Evolutionary conservation across 2,888 invertebrate species (phyloP).

Genomic region (Xiphydria camelus): DNA sequence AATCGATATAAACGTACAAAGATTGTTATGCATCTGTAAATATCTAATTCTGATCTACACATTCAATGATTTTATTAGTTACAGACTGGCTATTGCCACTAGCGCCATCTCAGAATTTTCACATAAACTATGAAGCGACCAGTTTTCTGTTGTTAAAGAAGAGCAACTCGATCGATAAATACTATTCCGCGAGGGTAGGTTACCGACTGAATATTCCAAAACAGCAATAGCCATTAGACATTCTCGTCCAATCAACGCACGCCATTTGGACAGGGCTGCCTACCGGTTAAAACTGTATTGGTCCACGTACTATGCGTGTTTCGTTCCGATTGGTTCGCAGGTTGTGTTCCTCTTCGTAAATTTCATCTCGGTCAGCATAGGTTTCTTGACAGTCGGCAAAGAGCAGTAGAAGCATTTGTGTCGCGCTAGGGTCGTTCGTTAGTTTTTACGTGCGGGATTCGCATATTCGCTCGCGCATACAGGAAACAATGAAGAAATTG

Average conservation of each 20-base stretch:
- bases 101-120: no score
- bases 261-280: constrained; percentile 41
- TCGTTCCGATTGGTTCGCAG: constrained; percentile 36
- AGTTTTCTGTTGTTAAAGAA: no score
- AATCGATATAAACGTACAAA: no score
- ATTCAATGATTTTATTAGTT: no score
- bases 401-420: background rate
- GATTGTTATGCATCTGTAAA: no score
- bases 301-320: constrained; percentile 46
- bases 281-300: constrained; percentile 38
- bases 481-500: constrained; percentile 45
- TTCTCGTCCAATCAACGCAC: constrained; percentile 31
- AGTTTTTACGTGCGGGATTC: constrained; percentile 2
- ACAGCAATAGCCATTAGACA: constrained; percentile 5
- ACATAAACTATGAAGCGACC: no score
- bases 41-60: no score
- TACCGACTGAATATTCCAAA: constrained; percentile 34
- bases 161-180: background rate
- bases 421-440: background rate
- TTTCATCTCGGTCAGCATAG: constrained; percentile 14
- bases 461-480: no score
- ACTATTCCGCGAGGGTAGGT: background rate
- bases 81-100: no score
- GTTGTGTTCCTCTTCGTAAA: constrained; percentile 17
- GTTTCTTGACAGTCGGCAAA: constrained; percentile 34